Evolutionary conservation across 2,797 vertebrate species (phyloP).

Genomic region (Microctenopoma lineatum): DNA sequence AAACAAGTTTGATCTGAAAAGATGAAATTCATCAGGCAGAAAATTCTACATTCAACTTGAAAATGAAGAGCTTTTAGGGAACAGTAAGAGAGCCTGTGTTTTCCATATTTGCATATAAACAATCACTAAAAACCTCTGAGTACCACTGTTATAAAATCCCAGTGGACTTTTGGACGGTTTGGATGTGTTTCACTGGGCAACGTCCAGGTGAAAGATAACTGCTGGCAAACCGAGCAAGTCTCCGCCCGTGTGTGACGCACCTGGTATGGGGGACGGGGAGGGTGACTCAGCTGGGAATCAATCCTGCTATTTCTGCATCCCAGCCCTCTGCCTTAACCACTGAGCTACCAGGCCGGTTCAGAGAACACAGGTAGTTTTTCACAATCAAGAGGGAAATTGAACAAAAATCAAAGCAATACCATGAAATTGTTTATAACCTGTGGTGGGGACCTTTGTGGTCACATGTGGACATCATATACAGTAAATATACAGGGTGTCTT

Average conservation of each 20-base stretch:
- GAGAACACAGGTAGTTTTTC: background rate
- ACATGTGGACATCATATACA: conserved; percentile 1
- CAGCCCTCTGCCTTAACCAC: no score
- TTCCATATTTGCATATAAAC: conserved; percentile 1
- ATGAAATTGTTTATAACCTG: background rate
- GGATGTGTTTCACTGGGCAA: conserved; percentile 41
- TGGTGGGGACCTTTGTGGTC: background rate
- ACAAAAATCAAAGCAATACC: background rate
- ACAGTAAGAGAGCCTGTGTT: background rate
- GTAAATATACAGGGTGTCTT: background rate
- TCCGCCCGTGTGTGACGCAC: conserved; percentile 48
- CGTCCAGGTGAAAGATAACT: conserved; percentile 49
- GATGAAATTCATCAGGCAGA: no score
- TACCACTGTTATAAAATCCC: conserved; percentile 28
- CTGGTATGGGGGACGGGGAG: background rate
- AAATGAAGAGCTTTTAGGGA: background rate
- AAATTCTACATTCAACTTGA: background rate
- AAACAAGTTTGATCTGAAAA: no score
- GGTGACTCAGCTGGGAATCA: no score
- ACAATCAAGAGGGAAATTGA: background rate
- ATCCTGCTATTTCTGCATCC: no score
- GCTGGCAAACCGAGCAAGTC: conserved; percentile 40
- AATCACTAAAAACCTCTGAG: background rate
- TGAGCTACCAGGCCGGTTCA: background rate
- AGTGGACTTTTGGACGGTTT: conserved; percentile 36